Evolutionary conservation across 2,888 invertebrate genomes (phyloP).

Genomic region (Melanargia galathea): DNA sequence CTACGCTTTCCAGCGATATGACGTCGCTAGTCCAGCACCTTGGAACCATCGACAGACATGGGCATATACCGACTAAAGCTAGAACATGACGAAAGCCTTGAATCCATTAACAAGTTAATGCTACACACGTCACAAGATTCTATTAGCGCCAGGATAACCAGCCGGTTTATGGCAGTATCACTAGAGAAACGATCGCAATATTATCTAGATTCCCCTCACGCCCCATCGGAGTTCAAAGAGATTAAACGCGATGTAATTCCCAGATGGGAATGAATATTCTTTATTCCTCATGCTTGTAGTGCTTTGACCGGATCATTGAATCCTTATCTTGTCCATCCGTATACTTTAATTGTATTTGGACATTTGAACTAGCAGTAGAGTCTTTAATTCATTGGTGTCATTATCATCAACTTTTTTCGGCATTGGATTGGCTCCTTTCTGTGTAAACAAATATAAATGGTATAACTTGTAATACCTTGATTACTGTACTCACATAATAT

Average conservation of each 20-base stretch:
- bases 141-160: slow-evolving; percentile 3
- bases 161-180: not conserved
- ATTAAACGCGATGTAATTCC: slow-evolving; percentile 19
- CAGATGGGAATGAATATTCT: slow-evolving; percentile 12
- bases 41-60: too few relatives aligned
- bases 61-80: too few relatives aligned
- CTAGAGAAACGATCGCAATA: slow-evolving; percentile 12
- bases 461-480: too few relatives aligned
- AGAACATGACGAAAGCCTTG: not conserved
- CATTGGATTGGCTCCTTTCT: too few relatives aligned
- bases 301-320: not conserved
- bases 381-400: not conserved
- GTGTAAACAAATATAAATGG: too few relatives aligned
- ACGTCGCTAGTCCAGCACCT: too few relatives aligned
- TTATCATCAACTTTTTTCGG: too few relatives aligned
- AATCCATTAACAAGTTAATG: not conserved
- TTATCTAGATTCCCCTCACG: slow-evolving; percentile 18
- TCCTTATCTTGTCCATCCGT: not conserved
- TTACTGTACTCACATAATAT: too few relatives aligned
- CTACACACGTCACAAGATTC: slow-evolving; percentile 5
- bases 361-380: not conserved
- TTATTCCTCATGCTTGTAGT: slow-evolving; percentile 4
- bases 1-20: too few relatives aligned
- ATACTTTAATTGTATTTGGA: not conserved
- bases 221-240: slow-evolving; percentile 8